Conservation (phyloP, 2,888 invertebrate species). For the Bombylius major region DNA sequence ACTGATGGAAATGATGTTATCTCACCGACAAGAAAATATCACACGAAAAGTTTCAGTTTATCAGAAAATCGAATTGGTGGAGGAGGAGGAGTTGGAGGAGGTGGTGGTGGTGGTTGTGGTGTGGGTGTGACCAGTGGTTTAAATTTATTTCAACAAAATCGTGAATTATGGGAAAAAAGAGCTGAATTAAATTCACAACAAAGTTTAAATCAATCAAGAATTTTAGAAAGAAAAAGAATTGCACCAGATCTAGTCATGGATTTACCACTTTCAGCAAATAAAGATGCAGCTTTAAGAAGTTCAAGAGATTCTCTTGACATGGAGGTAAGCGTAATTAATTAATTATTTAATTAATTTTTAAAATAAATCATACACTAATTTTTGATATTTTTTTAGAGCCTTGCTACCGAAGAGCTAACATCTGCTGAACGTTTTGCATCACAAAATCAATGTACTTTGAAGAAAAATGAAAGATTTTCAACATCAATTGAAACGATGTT, state of each 20-base stretch:
- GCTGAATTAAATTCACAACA: constrained; percentile 42
- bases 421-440: constrained; percentile 67
- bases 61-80: constrained; percentile 14
- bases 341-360: background rate
- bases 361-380: constrained; percentile 18
- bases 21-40: constrained; percentile 14
- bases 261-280: constrained; percentile 48
- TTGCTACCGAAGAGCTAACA: constrained; percentile 51
- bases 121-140: constrained; percentile 2
- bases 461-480: constrained; percentile 42
- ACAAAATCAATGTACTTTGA: constrained; percentile 64
- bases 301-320: constrained; percentile 24
- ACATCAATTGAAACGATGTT: constrained; percentile 10
- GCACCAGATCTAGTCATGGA: constrained; percentile 77
- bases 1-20: background rate
- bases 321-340: constrained; percentile 16
- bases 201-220: constrained; percentile 34
- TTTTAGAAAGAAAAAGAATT: constrained; percentile 29
- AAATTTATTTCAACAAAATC: constrained; percentile 32
- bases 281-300: constrained; percentile 23
- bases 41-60: constrained; percentile 18
- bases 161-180: constrained; percentile 49
- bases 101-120: background rate
- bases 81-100: background rate
- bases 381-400: constrained; percentile 22